Evolutionary conservation across 2,797 vertebrate species (phyloP).

Genomic region (Agapornis canus): DNA sequence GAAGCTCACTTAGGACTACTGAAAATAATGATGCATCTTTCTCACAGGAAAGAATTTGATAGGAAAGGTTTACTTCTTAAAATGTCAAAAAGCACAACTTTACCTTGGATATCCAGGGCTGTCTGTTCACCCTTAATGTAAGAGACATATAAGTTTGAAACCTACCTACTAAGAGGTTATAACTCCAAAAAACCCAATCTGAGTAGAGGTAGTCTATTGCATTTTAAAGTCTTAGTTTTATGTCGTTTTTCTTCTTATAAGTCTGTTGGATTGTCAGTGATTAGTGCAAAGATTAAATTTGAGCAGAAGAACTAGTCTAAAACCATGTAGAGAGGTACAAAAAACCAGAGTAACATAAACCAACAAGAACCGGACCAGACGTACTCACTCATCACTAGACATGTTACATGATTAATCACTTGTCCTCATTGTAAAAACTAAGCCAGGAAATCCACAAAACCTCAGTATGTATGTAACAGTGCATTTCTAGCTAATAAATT

Average conservation of each 20-base stretch:
- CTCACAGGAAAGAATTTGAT: background rate
- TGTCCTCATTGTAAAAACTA: constrained; percentile 61
- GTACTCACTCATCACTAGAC: constrained; percentile 33
- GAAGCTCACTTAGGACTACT: background rate
- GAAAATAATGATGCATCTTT: background rate
- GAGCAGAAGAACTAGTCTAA: background rate
- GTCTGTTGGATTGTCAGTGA: background rate
- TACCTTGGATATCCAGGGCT: background rate
- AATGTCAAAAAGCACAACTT: background rate
- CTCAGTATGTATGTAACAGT: constrained; percentile 56
- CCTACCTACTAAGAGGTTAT: background rate
- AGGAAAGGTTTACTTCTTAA: background rate
- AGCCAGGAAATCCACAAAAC: constrained; percentile 75
- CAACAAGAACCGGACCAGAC: constrained; percentile 29
- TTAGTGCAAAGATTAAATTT: background rate
- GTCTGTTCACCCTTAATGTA: background rate
- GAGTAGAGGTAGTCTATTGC: background rate
- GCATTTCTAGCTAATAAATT: constrained; percentile 72
- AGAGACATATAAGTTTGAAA: background rate
- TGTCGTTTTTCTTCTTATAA: background rate
- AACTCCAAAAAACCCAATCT: background rate
- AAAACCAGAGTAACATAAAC: constrained; percentile 18
- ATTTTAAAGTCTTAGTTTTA: background rate
- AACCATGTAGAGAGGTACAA: background rate
- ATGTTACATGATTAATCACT: constrained; percentile 55